Base-by-base conservation (phyloP, 2,113 vertebrate genomes). In the Aspidoscelis tigris region DNA sequence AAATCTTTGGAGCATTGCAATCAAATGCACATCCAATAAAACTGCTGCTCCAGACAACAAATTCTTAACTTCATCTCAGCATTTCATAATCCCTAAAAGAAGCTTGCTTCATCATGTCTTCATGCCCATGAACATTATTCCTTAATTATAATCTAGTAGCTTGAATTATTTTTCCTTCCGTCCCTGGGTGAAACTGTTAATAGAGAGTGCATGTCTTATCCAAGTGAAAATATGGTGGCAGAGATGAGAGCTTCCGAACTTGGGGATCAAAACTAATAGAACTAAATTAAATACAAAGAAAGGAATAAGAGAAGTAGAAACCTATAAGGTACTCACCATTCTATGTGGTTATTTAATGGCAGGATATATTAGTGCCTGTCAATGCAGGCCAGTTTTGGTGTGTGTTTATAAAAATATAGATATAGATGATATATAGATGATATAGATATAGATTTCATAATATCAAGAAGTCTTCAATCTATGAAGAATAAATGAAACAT, bases 401-500 rank as follows among this genome's bases (percentile, higher is more conserved):
- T 33, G 33, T 33, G 33, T 33, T 33, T 33, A 33, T 33, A 33
- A 33, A 33, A 33, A 33, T 33, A 33, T 33, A 33, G 33, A 33
- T 33, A 33, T 33, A 33, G 33, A 33, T 33, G 33, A 33, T 33
- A 33, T 33, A 33, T 33, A 33, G 33, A 33, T 33, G 33, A 33
- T 33, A 33, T 33, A 33, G 33, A 33, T 33, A 33, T 33, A 85
- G 84, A 92, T 92, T 92, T 84, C 89, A 88, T 86, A 77, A 85
- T 89, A 89, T 86, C 91, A 81, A 86, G 33, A 2, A 71, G 7
- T 78, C 86, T 61, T 88, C 72, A 92, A 93, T 92, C 87, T 83
- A 92, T 88, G 66, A 84, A 14, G 84, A 18, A 50, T 5, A 9
- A 50, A 50, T 5, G 47, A 50, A 50, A 9, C 5, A 50, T 50